Conservation (phyloP, 1,140 invertebrate genomes). For the Ostrea edulis region DNA sequence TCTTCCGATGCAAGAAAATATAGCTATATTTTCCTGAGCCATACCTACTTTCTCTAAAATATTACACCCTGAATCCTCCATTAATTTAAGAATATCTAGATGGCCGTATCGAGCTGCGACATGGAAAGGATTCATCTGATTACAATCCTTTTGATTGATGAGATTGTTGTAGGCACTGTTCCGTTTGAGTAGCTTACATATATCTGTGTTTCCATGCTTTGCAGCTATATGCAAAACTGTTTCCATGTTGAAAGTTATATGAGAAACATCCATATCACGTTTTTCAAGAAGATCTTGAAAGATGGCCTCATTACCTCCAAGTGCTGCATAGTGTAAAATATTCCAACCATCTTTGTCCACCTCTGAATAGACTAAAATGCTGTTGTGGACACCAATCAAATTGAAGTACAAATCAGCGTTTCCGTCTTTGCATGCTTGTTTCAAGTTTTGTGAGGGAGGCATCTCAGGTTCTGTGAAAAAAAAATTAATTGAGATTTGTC, state of each 20-base stretch:
- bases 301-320: not conserved
- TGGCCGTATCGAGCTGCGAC: not conserved
- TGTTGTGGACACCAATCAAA: too few relatives aligned
- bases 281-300: not conserved
- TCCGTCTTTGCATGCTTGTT: too few relatives aligned
- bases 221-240: not conserved
- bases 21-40: not conserved
- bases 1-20: not conserved
- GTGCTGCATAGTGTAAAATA: not conserved
- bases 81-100: not conserved
- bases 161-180: not conserved
- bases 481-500: too few relatives aligned
- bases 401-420: too few relatives aligned
- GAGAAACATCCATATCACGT: not conserved
- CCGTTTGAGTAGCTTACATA: not conserved
- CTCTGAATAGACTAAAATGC: too few relatives aligned
- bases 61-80: not conserved
- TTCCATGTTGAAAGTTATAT: not conserved
- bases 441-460: too few relatives aligned
- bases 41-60: not conserved
- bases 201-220: not conserved
- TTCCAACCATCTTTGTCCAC: conserved; percentile 7
- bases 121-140: not conserved
- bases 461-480: too few relatives aligned
- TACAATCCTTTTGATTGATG: not conserved